These are phyloP conservation scores for Strix occidentalis DNA, from an alignment of 2,797 vertebrate species.

Conservation along the genomic window DNA sequence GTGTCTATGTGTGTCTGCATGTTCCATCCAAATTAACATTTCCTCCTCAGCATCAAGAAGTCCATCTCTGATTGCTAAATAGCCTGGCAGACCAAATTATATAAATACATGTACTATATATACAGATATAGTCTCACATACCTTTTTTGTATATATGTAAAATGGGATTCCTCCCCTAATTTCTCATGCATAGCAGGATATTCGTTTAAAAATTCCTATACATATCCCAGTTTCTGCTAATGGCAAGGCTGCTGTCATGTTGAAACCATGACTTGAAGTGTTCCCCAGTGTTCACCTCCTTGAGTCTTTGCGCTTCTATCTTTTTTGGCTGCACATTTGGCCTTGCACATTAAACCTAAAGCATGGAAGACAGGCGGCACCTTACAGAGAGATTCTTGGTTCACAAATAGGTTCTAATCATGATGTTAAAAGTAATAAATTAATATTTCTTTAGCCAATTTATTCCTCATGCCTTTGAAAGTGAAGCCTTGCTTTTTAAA, in stretches of 20 bases:
- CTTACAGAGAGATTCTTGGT: neutral
- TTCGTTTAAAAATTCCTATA: neutral
- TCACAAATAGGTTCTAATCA: neutral
- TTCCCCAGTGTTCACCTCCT: neutral
- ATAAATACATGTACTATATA: neutral
- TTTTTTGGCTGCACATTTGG: neutral
- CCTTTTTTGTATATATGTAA: neutral
- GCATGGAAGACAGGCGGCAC: neutral
- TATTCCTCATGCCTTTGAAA: neutral
- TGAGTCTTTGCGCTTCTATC: neutral
- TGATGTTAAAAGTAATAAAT: neutral
- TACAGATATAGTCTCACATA: neutral
- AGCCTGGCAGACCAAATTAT: neutral
- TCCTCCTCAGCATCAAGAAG: neutral
- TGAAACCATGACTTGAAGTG: neutral
- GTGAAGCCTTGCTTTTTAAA: neutral
- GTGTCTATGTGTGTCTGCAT: neutral
- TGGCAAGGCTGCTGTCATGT: neutral
- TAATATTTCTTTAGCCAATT: neutral
- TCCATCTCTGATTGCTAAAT: neutral
- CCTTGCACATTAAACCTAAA: neutral
- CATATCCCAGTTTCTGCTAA: neutral
- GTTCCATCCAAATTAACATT: neutral
- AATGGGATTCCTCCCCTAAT: neutral
- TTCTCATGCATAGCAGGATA: neutral